A percentile compares a stretch with the other conserved stretches of the same genome.
Conservation (phyloP, 2,113 vertebrate genomes). For the Lycocorax pyrrhopterus region DNA sequence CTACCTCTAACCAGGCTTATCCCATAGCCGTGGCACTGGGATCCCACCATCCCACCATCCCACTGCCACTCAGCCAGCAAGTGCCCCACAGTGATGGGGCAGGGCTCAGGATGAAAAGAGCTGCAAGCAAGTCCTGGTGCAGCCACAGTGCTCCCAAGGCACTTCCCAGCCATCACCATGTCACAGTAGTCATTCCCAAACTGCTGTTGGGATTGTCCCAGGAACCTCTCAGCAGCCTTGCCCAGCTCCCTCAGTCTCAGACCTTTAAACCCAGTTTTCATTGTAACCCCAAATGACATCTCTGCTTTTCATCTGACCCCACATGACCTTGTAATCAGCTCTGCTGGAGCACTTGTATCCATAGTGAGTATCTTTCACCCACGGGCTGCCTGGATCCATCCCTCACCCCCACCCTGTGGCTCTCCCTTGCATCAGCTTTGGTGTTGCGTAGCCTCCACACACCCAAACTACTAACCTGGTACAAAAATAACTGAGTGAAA, state of each 20-base stretch:
- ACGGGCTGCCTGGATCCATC: not conserved
- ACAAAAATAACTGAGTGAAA: not conserved
- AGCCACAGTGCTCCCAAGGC: not conserved
- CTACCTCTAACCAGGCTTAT: not conserved
- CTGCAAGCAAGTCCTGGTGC: not conserved
- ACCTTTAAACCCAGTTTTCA: not conserved
- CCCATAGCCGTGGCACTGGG: not conserved
- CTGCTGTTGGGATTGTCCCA: not conserved
- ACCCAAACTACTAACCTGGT: not conserved
- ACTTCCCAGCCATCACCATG: not conserved
- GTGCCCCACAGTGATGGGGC: fast-evolving
- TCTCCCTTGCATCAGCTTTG: not conserved
- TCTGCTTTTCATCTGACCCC: not conserved
- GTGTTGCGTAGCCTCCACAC: not conserved
- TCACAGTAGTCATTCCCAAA: not conserved
- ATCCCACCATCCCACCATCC: not conserved
- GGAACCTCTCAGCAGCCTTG: not conserved
- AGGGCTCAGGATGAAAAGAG: not conserved
- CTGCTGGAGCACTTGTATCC: not conserved
- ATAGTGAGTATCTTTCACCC: not conserved
- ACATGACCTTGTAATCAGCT: not conserved
- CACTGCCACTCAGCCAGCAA: not conserved
- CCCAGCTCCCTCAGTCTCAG: not conserved
- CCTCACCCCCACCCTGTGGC: not conserved
- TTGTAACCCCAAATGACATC: not conserved